Percentiles rank a stretch among this genome's conserved stretches.
Evolutionary conservation across 2,113 vertebrate species (phyloP).

Genomic region (Labeo rohita): DNA sequence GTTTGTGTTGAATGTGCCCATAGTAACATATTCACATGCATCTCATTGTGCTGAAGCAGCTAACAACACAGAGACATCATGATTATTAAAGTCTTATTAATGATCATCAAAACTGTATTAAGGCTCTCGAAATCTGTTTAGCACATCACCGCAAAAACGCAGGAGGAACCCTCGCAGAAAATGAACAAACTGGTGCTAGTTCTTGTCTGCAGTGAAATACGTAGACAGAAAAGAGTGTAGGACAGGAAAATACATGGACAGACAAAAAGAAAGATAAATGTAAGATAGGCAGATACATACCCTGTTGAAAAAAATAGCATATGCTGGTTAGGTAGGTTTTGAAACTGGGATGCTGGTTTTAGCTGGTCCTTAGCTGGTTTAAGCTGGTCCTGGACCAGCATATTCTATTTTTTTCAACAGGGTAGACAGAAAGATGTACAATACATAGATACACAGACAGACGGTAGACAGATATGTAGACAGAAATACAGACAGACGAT

Average conservation of each 20-base stretch:
- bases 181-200: not conserved
- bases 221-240: not conserved
- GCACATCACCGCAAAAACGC: not conserved
- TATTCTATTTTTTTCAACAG: too few species aligned
- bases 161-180: not conserved
- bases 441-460: not conserved
- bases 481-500: too few species aligned
- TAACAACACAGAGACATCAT: not conserved
- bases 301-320: too few species aligned
- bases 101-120: not conserved
- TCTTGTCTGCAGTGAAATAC: not conserved
- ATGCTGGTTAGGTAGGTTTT: too few species aligned
- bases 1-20: not conserved
- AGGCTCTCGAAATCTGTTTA: not conserved
- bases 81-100: not conserved
- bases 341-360: too few species aligned
- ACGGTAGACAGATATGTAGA: too few species aligned
- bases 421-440: not conserved
- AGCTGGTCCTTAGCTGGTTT: too few species aligned
- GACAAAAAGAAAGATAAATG: not conserved
- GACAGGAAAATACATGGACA: not conserved
- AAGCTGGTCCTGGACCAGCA: too few species aligned
- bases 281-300: not conserved
- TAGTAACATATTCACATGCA: not conserved
- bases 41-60: not conserved